These are phyloP conservation scores for Drosophila sulfurigaster DNA, from an alignment of 1,140 invertebrate species.

Conservation along the genomic window DNA sequence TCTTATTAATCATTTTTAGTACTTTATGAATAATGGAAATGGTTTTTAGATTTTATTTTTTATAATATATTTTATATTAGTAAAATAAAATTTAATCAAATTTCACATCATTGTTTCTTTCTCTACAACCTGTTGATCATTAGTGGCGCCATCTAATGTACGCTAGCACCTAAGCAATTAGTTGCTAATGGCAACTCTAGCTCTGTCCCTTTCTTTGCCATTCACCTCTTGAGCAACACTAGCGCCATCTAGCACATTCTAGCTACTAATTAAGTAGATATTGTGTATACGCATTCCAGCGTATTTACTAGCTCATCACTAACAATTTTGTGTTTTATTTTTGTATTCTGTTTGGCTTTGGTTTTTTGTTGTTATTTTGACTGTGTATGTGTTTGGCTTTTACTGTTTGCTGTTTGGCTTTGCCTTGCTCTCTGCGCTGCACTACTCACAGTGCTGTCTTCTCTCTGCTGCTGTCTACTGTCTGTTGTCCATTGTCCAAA, in stretches of 20 bases:
- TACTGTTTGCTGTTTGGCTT: slow-evolving; percentile 32
- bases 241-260: background rate
- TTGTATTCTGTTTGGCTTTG: slow-evolving; percentile 24
- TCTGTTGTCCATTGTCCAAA: slow-evolving; percentile 11
- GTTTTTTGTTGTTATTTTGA: background rate
- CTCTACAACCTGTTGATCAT: no score
- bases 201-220: background rate
- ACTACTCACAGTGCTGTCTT: background rate
- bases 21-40: no score
- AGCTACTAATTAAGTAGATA: background rate
- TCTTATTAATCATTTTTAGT: no score
- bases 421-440: background rate
- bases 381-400: slow-evolving; percentile 28
- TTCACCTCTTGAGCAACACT: background rate
- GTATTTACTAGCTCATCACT: background rate
- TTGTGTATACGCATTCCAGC: background rate
- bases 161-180: no score
- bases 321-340: background rate
- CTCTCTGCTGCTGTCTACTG: background rate
- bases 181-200: no score
- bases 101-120: no score
- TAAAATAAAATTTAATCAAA: no score
- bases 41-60: no score
- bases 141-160: no score
- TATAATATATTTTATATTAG: no score